A percentile compares a stretch with the other conserved stretches of the same genome.
These are phyloP conservation scores for Pyralis farinalis DNA, from an alignment of 2,888 invertebrate genomes.

Conservation along the genomic window DNA sequence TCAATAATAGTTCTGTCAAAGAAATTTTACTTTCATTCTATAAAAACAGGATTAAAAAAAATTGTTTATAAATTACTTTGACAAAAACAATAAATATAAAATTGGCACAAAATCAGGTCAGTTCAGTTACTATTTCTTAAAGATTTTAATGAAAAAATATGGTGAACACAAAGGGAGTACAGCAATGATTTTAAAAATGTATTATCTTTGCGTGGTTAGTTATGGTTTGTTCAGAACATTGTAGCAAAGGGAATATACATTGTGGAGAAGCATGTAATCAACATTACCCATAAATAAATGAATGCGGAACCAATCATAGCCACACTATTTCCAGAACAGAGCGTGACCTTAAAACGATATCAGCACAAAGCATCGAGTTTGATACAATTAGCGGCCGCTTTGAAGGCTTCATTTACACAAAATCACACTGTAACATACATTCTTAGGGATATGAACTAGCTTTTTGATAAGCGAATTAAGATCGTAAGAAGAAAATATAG, in stretches of 20 bases:
- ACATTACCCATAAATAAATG: background rate
- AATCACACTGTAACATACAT: conserved; percentile 5
- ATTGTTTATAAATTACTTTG: too few species aligned
- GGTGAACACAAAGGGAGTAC: too few species aligned
- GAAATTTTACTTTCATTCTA: too few species aligned
- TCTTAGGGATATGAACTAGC: conserved; percentile 29
- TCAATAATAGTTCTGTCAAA: too few species aligned
- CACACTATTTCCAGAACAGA: background rate
- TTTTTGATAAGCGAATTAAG: conserved; percentile 38
- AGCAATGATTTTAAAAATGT: too few species aligned
- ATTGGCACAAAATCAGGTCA: too few species aligned
- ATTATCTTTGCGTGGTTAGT: too few species aligned
- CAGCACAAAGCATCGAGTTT: background rate
- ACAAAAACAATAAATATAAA: too few species aligned
- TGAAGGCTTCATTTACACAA: conserved; percentile 4
- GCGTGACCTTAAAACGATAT: conserved; percentile 2
- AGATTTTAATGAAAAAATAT: too few species aligned
- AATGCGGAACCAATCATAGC: conserved; percentile 11
- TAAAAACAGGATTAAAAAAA: too few species aligned
- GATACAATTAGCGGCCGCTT: background rate
- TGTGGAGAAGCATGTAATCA: background rate
- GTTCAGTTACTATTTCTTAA: too few species aligned
- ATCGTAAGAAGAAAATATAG: conserved; percentile 26
- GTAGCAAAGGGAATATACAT: too few species aligned
- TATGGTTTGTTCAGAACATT: background rate